Evolutionary conservation across 2,797 vertebrate genomes (phyloP).

Genomic region (Rallus crepitans): DNA sequence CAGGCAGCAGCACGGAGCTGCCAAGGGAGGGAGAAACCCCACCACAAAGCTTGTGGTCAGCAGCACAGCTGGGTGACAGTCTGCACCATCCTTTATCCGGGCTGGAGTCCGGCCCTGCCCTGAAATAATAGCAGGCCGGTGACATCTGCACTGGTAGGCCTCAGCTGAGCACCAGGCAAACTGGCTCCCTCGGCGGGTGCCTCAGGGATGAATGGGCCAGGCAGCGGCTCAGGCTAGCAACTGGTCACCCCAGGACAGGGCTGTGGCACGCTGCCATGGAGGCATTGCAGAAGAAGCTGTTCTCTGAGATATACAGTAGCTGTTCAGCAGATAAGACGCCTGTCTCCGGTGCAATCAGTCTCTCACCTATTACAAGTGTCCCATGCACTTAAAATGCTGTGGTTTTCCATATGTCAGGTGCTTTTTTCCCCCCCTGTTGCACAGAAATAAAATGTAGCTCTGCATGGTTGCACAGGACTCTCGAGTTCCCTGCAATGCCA

Average conservation of each 20-base stretch:
- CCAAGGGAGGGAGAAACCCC: neutral
- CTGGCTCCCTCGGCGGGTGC: fast-evolving
- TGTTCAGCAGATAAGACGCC: neutral
- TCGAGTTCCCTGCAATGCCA: neutral
- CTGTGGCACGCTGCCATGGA: neutral
- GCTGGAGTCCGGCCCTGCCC: neutral
- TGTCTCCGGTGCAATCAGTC: neutral
- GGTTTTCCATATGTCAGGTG: neutral
- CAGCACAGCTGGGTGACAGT: neutral
- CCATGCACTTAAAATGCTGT: neutral
- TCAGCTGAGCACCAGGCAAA: neutral
- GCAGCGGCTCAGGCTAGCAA: neutral
- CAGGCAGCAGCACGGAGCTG: neutral
- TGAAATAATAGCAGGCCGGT: neutral
- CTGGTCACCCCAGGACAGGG: neutral
- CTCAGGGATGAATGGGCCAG: neutral
- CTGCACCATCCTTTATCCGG: neutral
- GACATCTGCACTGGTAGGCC: neutral
- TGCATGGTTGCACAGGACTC: neutral
- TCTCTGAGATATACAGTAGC: neutral
- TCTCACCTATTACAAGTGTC: neutral
- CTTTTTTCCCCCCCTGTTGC: neutral
- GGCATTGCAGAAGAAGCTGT: neutral
- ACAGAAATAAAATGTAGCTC: neutral
- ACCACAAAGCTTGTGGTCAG: neutral